phyloP scores from a whole-genome alignment of 2,888 invertebrate species.

The Cinara cedri region DNA sequence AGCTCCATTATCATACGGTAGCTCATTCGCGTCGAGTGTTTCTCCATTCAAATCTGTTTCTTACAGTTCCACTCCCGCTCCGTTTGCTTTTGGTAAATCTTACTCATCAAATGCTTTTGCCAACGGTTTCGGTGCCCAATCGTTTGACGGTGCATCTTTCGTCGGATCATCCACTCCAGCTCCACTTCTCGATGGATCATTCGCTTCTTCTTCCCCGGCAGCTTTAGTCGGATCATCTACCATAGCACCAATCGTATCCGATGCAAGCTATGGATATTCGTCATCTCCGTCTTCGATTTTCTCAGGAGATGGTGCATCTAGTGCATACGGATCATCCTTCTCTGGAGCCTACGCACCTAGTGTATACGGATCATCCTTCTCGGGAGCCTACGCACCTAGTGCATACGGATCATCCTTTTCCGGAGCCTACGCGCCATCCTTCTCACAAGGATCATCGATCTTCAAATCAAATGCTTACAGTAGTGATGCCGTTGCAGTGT shows the following conservation, averaged over 20 bases:
- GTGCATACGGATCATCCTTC: conserved; percentile 33
- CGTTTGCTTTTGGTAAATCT: not conserved
- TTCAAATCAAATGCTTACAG: conserved; percentile 60
- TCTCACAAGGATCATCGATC: conserved; percentile 57
- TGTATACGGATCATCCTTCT: conserved; percentile 49
- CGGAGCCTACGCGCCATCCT: conserved; percentile 39
- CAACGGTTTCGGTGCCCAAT: not conserved
- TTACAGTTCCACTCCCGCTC: not conserved
- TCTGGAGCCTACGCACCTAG: conserved; percentile 17
- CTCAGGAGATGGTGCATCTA: not conserved
- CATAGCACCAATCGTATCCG: conserved; percentile 28
- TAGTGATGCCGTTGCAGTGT: conserved; percentile 63
- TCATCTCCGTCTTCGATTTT: conserved; percentile 1
- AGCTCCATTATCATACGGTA: conserved; percentile 6
- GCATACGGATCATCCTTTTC: conserved; percentile 35
- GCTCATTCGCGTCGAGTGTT: conserved; percentile 37
- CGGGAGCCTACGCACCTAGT: conserved; percentile 28
- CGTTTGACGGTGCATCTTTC: conserved; percentile 1
- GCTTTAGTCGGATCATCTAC: conserved; percentile 18
- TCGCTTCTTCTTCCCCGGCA: conserved; percentile 9
- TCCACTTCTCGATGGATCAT: not conserved
- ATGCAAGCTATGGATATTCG: conserved; percentile 53
- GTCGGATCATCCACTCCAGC: not conserved
- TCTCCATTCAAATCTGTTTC: conserved; percentile 28
- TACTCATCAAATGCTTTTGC: conserved; percentile 6